Conservation (phyloP, 2,797 vertebrate genomes). For the Parambassis ranga region DNA sequence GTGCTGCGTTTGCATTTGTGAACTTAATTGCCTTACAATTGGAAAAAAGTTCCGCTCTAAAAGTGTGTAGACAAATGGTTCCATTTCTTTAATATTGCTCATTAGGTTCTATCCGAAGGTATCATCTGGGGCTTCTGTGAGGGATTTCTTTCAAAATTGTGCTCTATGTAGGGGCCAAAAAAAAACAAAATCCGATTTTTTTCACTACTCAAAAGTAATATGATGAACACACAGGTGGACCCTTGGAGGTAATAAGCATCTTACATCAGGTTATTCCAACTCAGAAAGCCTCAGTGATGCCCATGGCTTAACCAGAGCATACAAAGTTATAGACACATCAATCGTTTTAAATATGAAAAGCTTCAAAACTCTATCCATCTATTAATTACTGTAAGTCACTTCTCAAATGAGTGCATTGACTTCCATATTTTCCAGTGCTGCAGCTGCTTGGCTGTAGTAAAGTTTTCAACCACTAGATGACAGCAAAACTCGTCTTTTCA, state of each 20-base stretch:
- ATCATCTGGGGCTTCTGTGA: background rate
- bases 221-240: background rate
- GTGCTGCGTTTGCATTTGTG: conserved; percentile 50
- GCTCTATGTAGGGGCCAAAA: background rate
- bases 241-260: background rate
- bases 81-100: background rate
- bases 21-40: conserved; percentile 38
- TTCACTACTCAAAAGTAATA: background rate
- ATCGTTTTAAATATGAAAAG: too few species aligned
- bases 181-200: background rate
- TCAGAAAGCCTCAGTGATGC: background rate
- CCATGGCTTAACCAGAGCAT: too few species aligned
- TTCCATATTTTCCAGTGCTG: background rate
- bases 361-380: too few species aligned
- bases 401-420: background rate
- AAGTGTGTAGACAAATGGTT: background rate
- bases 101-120: background rate
- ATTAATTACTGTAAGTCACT: too few species aligned
- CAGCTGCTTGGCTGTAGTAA: background rate
- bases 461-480: conserved; percentile 43
- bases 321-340: too few species aligned
- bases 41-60: conserved; percentile 12
- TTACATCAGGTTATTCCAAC: too few species aligned
- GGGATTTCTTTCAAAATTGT: background rate
- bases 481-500: conserved; percentile 35